Percentiles rank a stretch among this genome's conserved stretches.
Evolutionary conservation across 2,888 invertebrate species (phyloP).

Genomic region (Bhutanitis thaidina): DNA sequence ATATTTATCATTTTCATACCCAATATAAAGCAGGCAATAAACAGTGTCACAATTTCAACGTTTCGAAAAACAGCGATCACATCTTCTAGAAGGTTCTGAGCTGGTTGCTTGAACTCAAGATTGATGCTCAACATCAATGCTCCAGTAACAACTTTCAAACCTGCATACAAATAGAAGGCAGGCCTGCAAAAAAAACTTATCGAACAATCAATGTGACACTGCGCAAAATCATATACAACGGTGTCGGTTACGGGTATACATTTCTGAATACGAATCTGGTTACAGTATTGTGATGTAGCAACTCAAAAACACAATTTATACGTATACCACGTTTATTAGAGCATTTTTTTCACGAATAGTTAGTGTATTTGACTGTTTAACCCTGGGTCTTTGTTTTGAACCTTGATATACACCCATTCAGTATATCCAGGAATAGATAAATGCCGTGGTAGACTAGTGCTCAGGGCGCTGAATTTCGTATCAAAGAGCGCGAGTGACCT

Average conservation of each 20-base stretch:
- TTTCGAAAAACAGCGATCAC: slow-evolving; percentile 84
- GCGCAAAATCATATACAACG: neutral
- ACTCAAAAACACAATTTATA: neutral
- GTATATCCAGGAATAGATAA: no score
- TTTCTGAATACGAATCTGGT: slow-evolving; percentile 1
- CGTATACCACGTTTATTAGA: no score
- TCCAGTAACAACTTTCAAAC: slow-evolving; percentile 83
- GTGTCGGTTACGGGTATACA: neutral
- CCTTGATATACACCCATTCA: no score
- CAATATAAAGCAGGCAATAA: slow-evolving; percentile 85
- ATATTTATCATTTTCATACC: slow-evolving; percentile 68
- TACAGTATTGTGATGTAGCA: neutral
- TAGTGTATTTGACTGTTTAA: no score
- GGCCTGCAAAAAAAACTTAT: slow-evolving; percentile 69
- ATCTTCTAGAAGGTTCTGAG: slow-evolving; percentile 84
- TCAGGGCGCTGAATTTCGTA: no score
- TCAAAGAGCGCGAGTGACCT: no score
- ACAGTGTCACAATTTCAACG: slow-evolving; percentile 85
- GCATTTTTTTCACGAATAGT: no score
- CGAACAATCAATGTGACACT: neutral
- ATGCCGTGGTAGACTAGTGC: no score
- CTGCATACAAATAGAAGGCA: slow-evolving; percentile 88
- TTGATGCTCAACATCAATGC: slow-evolving; percentile 85
- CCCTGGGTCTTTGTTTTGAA: no score
- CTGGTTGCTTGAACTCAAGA: slow-evolving; percentile 87